Base-by-base conservation (phyloP, 2,888 invertebrate species). In the Leuctra nigra region DNA sequence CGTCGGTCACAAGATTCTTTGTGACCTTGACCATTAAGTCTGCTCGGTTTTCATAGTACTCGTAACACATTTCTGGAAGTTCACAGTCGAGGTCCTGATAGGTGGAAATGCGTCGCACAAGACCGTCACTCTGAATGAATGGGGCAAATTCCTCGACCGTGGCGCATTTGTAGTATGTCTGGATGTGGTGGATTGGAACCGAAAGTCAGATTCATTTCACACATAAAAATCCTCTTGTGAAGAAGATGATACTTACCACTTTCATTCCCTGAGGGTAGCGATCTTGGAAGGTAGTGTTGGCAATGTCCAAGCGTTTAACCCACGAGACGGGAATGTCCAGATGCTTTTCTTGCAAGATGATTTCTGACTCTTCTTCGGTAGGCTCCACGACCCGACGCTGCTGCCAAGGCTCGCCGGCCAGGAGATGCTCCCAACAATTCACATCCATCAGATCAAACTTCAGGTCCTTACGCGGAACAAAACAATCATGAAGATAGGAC, bases 311-410 rank as follows among this genome's bases (percentile, higher is more conserved):
- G 54, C 79, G 79, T 61, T 79, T 75, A 1, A 88, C 86, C 84
- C 91, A 91, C 4, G 86, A 84, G 4, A 74, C 68, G 0, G 89
- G 86, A 77, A 87, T 82, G 63, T 88, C 88, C 41, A 91, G 71
- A 68, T 88, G 87, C 66, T 87, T 87, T 65, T 86, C 85, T 4
- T 61, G 56, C 29, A 59, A 46, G 4, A 60, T 61, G 3, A 35
- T n/a, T 4, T 53, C 53, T 6, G 60, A 54, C 48, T 60, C 59
- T 25, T 56, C 56, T 16, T 58, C 56, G 36, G 62, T 63, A 16
- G 23, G 47, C 6, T 35, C 50, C 6, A 38, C 54, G 18, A 39
- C 36, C 11, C 41, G 46, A 20, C 54, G 36, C 11, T 29, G 77
- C 69, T 2, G 75, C 68, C 72, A 73, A 0, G 86, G 84, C 66